Evolutionary conservation across 2,113 vertebrate species (phyloP), one percentile per base, ranked within the genome.

Genomic region (Sterna hirundo): DNA sequence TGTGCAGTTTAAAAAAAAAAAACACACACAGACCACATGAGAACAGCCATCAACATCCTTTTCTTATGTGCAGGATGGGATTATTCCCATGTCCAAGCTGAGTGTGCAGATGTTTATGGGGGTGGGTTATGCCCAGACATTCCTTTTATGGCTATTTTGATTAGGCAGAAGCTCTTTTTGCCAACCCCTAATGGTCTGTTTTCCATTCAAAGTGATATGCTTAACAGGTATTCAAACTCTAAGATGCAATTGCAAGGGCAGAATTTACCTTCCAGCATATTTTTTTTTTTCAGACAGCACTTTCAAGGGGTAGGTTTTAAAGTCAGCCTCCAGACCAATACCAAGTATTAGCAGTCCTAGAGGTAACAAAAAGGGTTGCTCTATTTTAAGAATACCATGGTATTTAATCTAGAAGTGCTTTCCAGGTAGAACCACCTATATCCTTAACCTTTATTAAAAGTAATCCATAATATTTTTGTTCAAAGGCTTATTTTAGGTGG

Each of bases 31-130:
- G 29, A 60, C 20, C 57, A 29, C 77, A 36, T 2, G 11, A 71
- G 88, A 79, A 22, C 47, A 82, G 66, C 69, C 81, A 65, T 62
- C 90, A 66, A 79, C 83, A 78, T 78, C 93, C 89, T 64, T 38
- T 62, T n/a, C 83, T 66, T 36, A 11, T 5, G 46, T 74, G 78
- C 71, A 9, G 3, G 32, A 77, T 16, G 27, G 74, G 80, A 79
- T 94, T 84, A 81, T 72, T 94, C 92, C 88, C 77, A 49, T 27
- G 62, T 60, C 96, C 86, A 58, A 66, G 95, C 86, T 74, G 52
- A 93, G 40, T 21, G 21, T 83, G 61, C 3, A 51, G 94, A 83
- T 93, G n/a, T 25, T 87, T 55, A 3, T 5, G 13, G 77, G 88
- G 96, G 58, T 2, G 15, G 68, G 55, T 58, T 71, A 80, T 91